phyloP scores from a whole-genome alignment of 2,113 vertebrate genomes.

The Ploceus nigricollis region DNA sequence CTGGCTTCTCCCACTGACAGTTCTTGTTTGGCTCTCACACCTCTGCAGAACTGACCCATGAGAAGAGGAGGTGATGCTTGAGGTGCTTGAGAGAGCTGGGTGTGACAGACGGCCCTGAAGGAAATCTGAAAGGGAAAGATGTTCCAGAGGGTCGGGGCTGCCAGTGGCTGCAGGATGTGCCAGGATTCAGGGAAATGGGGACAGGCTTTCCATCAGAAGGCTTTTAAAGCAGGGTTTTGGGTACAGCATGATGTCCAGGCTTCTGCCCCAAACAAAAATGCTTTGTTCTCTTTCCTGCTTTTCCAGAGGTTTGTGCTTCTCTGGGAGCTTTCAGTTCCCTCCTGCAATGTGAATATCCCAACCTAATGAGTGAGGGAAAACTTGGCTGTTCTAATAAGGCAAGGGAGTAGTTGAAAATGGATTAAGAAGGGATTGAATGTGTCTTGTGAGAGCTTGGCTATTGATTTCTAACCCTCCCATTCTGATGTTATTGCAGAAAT shows the following conservation, averaged over 20 bases:
- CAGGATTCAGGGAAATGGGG: rapidly evolving
- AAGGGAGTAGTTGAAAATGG: conserved; percentile 3
- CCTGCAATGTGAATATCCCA: not conserved
- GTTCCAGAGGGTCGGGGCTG: not conserved
- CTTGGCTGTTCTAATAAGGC: not conserved
- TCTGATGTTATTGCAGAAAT: conserved; percentile 30
- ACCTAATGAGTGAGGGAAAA: not conserved
- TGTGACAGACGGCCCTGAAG: not conserved
- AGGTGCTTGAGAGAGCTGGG: not conserved
- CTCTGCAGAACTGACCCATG: not conserved
- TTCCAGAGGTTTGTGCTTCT: not conserved
- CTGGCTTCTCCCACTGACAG: not conserved
- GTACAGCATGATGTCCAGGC: not conserved
- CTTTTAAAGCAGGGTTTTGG: not conserved
- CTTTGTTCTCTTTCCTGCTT: not conserved
- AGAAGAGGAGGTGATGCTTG: not conserved
- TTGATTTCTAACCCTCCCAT: conserved; percentile 25
- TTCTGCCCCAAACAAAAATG: not conserved
- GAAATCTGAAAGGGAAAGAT: not conserved
- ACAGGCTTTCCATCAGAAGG: not conserved
- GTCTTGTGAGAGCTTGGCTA: conserved; percentile 54
- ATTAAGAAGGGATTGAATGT: not conserved
- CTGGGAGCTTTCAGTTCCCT: not conserved
- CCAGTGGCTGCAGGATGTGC: not conserved
- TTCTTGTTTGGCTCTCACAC: not conserved